These are phyloP conservation scores for Acholoe squamosa DNA, from an alignment of 2,888 invertebrate species.

Conservation along the genomic window DNA sequence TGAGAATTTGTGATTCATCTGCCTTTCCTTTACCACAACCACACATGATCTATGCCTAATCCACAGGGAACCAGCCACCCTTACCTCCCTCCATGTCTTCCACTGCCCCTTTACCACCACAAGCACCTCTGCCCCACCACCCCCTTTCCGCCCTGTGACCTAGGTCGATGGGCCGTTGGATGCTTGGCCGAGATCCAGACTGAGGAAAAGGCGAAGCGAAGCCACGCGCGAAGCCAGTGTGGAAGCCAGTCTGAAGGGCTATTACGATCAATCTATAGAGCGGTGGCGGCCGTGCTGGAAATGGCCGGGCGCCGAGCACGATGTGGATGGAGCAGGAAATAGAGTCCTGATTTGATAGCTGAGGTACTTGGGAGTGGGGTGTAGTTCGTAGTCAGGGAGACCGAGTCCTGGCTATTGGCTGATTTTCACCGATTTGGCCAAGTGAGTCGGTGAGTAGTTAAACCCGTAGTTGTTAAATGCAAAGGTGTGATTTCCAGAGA, in stretches of 20 bases:
- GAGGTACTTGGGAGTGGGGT: neutral
- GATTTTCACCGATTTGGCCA: no score
- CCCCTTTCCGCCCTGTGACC: neutral
- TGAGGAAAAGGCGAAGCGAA: neutral
- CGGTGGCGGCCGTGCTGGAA: neutral
- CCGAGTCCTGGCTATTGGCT: neutral
- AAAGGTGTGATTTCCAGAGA: no score
- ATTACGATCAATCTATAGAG: constrained; percentile 41
- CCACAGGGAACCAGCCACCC: constrained; percentile 2
- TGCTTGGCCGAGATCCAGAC: neutral
- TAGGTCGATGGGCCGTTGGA: neutral
- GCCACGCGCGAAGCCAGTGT: neutral
- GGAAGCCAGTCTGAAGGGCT: constrained; percentile 40
- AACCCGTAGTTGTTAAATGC: no score
- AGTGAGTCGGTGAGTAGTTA: no score
- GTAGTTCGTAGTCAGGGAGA: neutral
- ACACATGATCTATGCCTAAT: neutral
- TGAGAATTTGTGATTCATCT: no score
- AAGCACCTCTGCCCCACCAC: neutral
- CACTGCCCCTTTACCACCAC: neutral
- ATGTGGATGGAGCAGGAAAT: constrained; percentile 31
- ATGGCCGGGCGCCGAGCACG: neutral
- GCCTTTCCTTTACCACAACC: neutral
- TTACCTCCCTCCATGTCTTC: neutral
- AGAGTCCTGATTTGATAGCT: constrained; percentile 39